phyloP scores from a whole-genome alignment of 2,888 invertebrate genomes.

The Seladonia tumulorum region DNA sequence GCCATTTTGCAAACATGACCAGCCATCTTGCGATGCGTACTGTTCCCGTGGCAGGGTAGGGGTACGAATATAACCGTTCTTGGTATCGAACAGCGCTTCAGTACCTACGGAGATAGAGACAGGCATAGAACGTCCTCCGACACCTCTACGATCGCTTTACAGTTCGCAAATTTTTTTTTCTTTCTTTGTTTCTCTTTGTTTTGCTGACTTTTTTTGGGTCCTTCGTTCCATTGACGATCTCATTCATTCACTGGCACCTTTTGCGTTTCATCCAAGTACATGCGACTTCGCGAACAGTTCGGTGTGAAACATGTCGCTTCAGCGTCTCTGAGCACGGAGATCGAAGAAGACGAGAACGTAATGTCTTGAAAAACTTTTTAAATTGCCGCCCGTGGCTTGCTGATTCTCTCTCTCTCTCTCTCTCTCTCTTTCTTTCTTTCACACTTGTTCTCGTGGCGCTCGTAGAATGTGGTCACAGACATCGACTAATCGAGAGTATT shows the following conservation, averaged over 20 bases:
- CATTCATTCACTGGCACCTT: not conserved
- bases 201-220: not conserved
- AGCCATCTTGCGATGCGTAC: constrained; percentile 77
- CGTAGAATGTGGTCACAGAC: not conserved
- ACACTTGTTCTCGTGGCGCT: not conserved
- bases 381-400: constrained; percentile 11
- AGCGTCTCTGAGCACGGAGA: constrained; percentile 5
- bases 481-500: constrained; percentile 11
- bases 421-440: not conserved
- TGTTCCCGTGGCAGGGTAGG: constrained; percentile 67
- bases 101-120: constrained; percentile 76
- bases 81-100: constrained; percentile 81
- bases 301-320: constrained; percentile 46
- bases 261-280: constrained; percentile 8
- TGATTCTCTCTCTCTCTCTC: not conserved
- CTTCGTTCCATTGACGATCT: not conserved
- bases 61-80: constrained; percentile 81
- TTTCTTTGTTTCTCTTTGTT: not conserved
- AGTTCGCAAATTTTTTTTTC: constrained; percentile 24
- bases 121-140: constrained; percentile 63
- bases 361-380: constrained; percentile 28
- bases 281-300: constrained; percentile 39
- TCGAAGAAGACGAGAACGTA: constrained; percentile 22
- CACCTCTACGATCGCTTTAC: constrained; percentile 45
- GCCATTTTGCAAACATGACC: constrained; percentile 78